Evolutionary conservation across 2,888 invertebrate species (phyloP).

Genomic region (Aromia moschata): DNA sequence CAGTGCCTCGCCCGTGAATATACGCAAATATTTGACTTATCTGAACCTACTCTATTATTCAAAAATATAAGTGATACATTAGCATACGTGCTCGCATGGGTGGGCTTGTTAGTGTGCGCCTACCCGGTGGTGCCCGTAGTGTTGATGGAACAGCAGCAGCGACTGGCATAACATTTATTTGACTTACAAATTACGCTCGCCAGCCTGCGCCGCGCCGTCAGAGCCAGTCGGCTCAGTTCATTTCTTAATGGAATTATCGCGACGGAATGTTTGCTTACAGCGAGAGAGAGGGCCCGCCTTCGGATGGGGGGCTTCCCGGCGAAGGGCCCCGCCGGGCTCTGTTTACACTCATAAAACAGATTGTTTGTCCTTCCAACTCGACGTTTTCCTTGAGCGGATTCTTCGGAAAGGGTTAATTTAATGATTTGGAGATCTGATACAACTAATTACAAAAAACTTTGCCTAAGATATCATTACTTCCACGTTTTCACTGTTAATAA

Average conservation of each 20-base stretch:
- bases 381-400: too few species aligned
- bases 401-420: too few species aligned
- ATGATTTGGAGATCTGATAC: too few species aligned
- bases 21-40: conserved; percentile 30
- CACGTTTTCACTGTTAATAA: too few species aligned
- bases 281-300: conserved; percentile 43
- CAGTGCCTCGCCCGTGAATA: neutral
- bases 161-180: conserved; percentile 59
- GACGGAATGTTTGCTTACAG: conserved; percentile 56
- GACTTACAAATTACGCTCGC: conserved; percentile 60
- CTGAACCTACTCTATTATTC: conserved; percentile 35
- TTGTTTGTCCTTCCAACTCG: neutral
- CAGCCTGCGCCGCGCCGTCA: conserved; percentile 53
- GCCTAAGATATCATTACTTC: too few species aligned
- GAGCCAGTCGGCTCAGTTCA: conserved; percentile 61
- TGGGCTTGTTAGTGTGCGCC: conserved; percentile 43
- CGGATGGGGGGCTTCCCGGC: conserved; percentile 21
- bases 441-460: too few species aligned
- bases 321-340: neutral
- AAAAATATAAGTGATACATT: conserved; percentile 45
- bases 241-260: conserved; percentile 63
- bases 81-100: conserved; percentile 53
- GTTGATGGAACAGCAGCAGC: conserved; percentile 46
- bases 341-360: conserved; percentile 15
- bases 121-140: conserved; percentile 45